A percentile compares a stretch with the other conserved stretches of the same genome.
phyloP scores from a whole-genome alignment of 2,113 vertebrate species.

The Canis aureus region DNA sequence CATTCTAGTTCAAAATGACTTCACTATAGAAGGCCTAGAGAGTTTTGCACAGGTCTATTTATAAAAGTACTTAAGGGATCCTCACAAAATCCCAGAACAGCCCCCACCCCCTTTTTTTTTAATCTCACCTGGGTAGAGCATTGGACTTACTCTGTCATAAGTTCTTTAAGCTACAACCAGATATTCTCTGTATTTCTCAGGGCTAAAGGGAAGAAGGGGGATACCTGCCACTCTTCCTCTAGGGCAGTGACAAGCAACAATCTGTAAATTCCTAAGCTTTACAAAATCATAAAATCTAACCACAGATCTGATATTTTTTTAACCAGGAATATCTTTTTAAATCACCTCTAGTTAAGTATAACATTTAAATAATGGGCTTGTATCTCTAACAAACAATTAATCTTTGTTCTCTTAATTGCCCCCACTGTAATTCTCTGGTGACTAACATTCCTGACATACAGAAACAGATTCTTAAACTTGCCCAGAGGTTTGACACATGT shows the following conservation, averaged over 20 bases:
- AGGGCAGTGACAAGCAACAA: background rate
- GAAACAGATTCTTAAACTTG: background rate
- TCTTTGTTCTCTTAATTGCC: background rate
- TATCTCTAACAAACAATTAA: slow-evolving; percentile 24
- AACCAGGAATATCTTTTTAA: slow-evolving; percentile 43
- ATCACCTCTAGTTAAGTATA: background rate
- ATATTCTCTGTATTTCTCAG: background rate
- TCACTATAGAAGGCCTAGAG: background rate
- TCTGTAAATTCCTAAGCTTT: background rate
- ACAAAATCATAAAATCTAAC: slow-evolving; percentile 48
- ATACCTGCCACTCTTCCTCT: background rate
- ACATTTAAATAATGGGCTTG: slow-evolving; percentile 23
- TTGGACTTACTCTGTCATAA: background rate
- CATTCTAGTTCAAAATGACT: background rate
- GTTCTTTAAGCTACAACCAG: background rate
- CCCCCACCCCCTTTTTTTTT: background rate
- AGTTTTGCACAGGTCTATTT: background rate
- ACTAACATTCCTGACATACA: background rate
- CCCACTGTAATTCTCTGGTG: background rate
- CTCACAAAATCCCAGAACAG: background rate
- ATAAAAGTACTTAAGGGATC: background rate
- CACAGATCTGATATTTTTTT: background rate
- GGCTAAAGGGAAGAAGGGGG: background rate
- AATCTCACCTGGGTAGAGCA: background rate
- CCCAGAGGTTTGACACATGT: background rate